Evolutionary conservation across 2,797 vertebrate genomes (phyloP).

Genomic region (Leptoclinus maculatus): DNA sequence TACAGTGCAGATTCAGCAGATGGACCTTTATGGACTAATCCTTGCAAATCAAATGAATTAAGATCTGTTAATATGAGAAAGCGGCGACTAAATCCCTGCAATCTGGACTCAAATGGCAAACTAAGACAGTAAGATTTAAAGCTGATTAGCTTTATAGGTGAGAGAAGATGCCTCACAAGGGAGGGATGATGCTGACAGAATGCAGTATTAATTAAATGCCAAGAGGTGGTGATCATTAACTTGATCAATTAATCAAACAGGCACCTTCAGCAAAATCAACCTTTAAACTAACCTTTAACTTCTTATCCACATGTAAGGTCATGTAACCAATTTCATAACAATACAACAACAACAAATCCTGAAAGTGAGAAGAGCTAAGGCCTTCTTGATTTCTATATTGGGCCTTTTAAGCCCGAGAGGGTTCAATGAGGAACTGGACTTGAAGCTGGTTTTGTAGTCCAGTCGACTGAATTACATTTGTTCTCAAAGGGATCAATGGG

Average conservation of each 20-base stretch:
- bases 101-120: constrained; percentile 10
- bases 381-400: neutral
- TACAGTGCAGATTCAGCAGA: neutral
- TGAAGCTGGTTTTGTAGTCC: neutral
- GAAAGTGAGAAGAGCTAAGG: neutral
- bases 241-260: neutral
- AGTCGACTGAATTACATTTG: neutral
- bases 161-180: neutral
- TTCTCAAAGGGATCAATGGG: neutral
- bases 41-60: constrained; percentile 11
- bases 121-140: neutral
- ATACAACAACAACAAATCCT: neutral
- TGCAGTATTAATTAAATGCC: neutral
- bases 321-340: neutral
- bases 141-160: neutral
- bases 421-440: neutral
- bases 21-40: neutral
- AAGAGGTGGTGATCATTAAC: neutral
- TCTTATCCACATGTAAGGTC: neutral
- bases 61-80: neutral
- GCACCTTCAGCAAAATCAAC: neutral
- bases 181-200: neutral
- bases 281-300: neutral
- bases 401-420: neutral
- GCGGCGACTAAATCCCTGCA: neutral